Evolutionary conservation across 2,113 vertebrate genomes (phyloP), one percentile per base, ranked within the genome.

Genomic region (Cottus gobio): DNA sequence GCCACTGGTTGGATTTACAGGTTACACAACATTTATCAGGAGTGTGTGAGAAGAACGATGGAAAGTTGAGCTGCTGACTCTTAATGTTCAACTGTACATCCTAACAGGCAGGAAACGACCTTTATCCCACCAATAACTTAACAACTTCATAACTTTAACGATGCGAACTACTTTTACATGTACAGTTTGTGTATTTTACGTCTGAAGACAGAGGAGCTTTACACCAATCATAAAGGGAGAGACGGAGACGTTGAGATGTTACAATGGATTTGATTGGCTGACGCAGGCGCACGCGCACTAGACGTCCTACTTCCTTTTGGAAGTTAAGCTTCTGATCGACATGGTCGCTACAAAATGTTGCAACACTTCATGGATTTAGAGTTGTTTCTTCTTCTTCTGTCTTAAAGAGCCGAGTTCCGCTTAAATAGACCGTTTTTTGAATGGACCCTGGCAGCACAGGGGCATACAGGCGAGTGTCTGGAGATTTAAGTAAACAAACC

Each of bases 181-280:
- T 15, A 18, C 56, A 37, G 15, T 22, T 2, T 13, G n/a, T 31
- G 36, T 31, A 4, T 20, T 73, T 37, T 26, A 15, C 64, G 46
- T 13, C 9, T 2, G 22, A 62, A 44, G 46, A 85, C 75, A 79
- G 74, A 80, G 50, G 30, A 0, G 16, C 12, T 70, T 12, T 67
- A 0, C 0, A 58, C 76, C 79, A 73, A 85, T 87, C 3, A 61
- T 0, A 73, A 8, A 1, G 4, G 0, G 1, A 0, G 65, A 58
- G 1, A 71, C 78, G 44, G 2, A 48, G 31, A 0, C 0, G 8
- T 1, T 0, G 2, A 0, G 22, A 28, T 77, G 77, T 30, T 7
- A 85, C 50, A 1, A 5, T 0, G 20, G 0, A 0, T 0, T 3
- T 36, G 77, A 85, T 90, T 87, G 88, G 85, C 64, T 58, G 58